Conservation (phyloP, 2,797 vertebrate genomes). For the Myiotriccus ornatus region DNA sequence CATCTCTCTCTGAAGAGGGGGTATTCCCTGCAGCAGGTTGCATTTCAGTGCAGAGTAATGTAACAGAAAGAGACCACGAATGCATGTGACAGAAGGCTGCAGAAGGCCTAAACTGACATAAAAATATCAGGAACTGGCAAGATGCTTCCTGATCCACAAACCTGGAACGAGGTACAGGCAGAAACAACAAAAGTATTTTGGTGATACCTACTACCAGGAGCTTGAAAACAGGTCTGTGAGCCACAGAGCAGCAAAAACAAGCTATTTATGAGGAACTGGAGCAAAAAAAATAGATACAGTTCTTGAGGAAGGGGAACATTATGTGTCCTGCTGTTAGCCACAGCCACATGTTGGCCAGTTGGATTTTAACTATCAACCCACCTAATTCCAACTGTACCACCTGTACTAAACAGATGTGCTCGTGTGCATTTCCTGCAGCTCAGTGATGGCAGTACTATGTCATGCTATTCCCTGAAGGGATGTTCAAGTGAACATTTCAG, state of each 20-base stretch:
- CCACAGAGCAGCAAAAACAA: neutral
- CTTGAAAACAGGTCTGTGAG: neutral
- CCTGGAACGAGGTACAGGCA: neutral
- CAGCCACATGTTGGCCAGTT: neutral
- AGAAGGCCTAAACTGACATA: neutral
- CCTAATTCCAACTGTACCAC: neutral
- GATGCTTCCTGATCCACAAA: neutral
- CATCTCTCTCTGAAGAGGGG: neutral
- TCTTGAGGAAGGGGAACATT: neutral
- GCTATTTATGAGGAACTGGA: neutral
- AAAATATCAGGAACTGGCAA: neutral
- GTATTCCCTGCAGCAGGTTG: fast-evolving
- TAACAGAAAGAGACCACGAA: neutral
- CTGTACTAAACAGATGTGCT: neutral
- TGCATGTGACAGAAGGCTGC: neutral
- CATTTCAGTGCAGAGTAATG: fast-evolving
- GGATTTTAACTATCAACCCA: neutral
- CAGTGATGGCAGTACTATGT: neutral
- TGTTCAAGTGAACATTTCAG: neutral
- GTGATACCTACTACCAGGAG: neutral
- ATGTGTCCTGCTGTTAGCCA: neutral
- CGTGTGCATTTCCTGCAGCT: neutral
- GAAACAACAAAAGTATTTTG: neutral
- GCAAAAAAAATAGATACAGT: neutral
- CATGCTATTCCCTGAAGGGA: neutral